A percentile compares a stretch with the other conserved stretches of the same genome.
phyloP scores from a whole-genome alignment of 2,888 invertebrate genomes.

The Calliscelio sp. region DNA sequence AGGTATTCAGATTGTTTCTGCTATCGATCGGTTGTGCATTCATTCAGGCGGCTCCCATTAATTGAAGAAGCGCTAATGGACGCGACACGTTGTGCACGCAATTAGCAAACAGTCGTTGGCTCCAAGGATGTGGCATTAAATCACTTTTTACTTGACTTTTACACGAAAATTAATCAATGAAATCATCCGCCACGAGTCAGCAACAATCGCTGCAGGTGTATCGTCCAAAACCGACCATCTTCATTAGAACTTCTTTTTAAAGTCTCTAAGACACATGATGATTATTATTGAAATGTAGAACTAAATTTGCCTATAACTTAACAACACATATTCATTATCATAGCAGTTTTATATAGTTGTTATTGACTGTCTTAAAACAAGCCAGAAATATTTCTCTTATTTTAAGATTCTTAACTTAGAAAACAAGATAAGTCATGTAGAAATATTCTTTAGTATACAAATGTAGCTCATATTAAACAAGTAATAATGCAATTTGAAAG shows the following conservation, averaged over 20 bases:
- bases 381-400: too few species aligned
- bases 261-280: too few species aligned
- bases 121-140: slow-evolving; percentile 4
- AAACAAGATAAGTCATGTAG: too few species aligned
- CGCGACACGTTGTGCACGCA: neutral
- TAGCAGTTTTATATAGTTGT: too few species aligned
- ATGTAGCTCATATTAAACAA: too few species aligned
- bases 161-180: slow-evolving; percentile 29
- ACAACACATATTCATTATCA: too few species aligned
- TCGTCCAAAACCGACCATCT: slow-evolving; percentile 47
- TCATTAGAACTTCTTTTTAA: neutral
- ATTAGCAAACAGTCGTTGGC: neutral
- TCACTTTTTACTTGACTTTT: slow-evolving; percentile 38
- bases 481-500: neutral
- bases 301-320: slow-evolving; percentile 40
- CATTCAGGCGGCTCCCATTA: slow-evolving; percentile 16
- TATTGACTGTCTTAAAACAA: too few species aligned
- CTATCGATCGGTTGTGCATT: slow-evolving; percentile 19
- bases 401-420: too few species aligned
- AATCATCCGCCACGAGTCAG: slow-evolving; percentile 11
- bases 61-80: slow-evolving; percentile 29
- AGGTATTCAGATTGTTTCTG: slow-evolving; percentile 26
- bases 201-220: slow-evolving; percentile 37
- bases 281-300: slow-evolving; percentile 13
- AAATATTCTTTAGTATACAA: too few species aligned